A percentile compares a stretch with the other conserved stretches of the same genome.
Evolutionary conservation across 2,113 vertebrate species (phyloP).

Genomic region (Cairina moschata): DNA sequence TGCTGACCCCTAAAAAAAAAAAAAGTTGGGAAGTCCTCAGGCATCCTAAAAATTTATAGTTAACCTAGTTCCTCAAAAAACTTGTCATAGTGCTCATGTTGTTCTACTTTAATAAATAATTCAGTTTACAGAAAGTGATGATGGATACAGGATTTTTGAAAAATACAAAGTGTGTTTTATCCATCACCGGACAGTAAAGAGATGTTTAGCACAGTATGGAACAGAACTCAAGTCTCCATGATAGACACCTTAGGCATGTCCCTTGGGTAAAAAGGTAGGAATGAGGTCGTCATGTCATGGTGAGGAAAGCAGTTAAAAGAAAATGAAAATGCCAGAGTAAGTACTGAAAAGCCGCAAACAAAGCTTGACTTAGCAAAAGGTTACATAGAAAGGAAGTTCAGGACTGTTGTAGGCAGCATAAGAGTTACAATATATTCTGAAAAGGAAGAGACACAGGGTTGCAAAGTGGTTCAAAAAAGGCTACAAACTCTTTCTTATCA

Average conservation of each 20-base stretch:
- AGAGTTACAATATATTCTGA: background rate
- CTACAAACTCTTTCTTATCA: background rate
- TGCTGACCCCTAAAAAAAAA: background rate
- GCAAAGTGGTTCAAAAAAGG: background rate
- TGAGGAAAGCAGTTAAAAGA: background rate
- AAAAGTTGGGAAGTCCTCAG: background rate
- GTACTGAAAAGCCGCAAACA: background rate
- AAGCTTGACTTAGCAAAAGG: background rate
- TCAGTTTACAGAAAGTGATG: background rate
- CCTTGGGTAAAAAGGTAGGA: background rate
- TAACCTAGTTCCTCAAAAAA: background rate
- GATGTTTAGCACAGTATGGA: background rate
- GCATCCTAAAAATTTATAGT: background rate
- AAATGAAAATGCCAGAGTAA: background rate
- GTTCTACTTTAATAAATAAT: background rate
- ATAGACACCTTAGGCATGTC: background rate
- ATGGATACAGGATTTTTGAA: background rate
- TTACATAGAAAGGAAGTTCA: background rate
- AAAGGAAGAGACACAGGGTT: background rate
- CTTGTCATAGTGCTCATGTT: background rate
- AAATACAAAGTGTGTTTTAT: background rate
- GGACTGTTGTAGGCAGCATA: rapidly evolving
- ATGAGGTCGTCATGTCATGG: background rate
- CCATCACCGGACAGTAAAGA: background rate
- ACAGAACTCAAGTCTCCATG: background rate